These are phyloP conservation scores for Meiosimyza decipiens DNA, from an alignment of 2,888 invertebrate species.

Conservation along the genomic window DNA sequence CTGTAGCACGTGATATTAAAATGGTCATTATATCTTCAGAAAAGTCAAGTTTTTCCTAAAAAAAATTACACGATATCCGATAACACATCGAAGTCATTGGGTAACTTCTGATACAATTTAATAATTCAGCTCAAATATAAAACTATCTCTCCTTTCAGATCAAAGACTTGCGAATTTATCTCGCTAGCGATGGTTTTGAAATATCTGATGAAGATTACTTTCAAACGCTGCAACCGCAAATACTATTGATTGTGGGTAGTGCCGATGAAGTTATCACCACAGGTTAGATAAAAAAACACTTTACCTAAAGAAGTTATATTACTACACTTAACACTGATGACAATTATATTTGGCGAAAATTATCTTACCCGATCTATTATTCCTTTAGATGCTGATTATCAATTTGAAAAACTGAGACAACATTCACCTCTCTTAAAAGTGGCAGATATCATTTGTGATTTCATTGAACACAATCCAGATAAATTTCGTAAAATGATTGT, in stretches of 20 bases:
- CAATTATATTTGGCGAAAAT: too few species aligned
- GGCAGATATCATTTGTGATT: constrained; percentile 78
- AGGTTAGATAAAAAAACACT: constrained; percentile 63
- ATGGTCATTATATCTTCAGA: too few species aligned
- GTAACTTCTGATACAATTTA: too few species aligned
- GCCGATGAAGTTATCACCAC: constrained; percentile 71
- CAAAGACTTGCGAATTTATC: constrained; percentile 68
- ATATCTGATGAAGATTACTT: constrained; percentile 84
- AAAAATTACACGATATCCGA: too few species aligned
- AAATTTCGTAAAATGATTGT: constrained; percentile 62
- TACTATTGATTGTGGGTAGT: constrained; percentile 73
- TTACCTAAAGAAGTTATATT: too few species aligned
- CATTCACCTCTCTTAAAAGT: constrained; percentile 75
- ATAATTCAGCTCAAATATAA: too few species aligned
- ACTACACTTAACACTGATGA: too few species aligned
- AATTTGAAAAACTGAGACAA: constrained; percentile 61
- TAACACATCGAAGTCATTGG: too few species aligned
- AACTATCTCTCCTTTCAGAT: constrained; percentile 50
- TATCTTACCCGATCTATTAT: neutral
- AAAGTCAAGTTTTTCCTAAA: too few species aligned
- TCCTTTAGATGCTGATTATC: constrained; percentile 59
- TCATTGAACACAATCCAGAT: constrained; percentile 76
- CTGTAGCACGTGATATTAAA: too few species aligned
- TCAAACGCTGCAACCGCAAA: constrained; percentile 78
- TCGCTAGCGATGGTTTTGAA: constrained; percentile 76